Percentiles rank a stretch among this genome's conserved stretches.
These are phyloP conservation scores for Nebria ingens DNA, from an alignment of 1,140 invertebrate species.

Conservation along the genomic window DNA sequence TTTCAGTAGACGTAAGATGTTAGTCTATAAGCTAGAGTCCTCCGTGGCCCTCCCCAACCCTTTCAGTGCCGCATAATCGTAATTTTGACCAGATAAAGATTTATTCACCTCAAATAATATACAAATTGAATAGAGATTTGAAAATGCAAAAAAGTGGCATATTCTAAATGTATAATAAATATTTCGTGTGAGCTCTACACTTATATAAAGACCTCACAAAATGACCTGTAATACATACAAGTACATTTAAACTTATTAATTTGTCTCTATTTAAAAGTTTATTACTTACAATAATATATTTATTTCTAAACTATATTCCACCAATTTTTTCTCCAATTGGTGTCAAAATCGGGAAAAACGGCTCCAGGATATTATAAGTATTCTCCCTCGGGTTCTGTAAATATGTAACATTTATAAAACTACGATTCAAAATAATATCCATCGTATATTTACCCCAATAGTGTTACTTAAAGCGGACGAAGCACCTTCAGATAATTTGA, in stretches of 20 bases:
- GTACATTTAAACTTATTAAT: not conserved
- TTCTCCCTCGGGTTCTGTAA: not conserved
- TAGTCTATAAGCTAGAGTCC: too few species aligned
- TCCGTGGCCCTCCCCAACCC: too few species aligned
- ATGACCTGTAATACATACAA: not conserved
- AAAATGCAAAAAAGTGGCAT: not conserved
- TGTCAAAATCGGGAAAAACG: not conserved
- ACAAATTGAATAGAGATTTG: not conserved
- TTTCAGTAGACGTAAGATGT: too few species aligned
- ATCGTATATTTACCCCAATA: not conserved
- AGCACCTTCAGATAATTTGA: not conserved
- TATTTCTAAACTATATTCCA: not conserved
- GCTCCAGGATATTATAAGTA: not conserved
- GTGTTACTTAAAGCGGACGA: not conserved
- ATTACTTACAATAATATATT: not conserved
- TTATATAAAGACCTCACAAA: too few species aligned
- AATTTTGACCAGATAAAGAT: too few species aligned
- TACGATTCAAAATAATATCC: not conserved
- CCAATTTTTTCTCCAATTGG: not conserved
- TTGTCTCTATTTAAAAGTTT: not conserved
- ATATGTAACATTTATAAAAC: not conserved
- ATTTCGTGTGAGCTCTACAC: too few species aligned
- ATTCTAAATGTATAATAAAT: too few species aligned
- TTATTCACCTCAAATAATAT: too few species aligned
- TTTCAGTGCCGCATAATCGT: too few species aligned